These are phyloP conservation scores for Stegodyphus dumicola DNA, from an alignment of 1,140 invertebrate genomes.

Conservation along the genomic window DNA sequence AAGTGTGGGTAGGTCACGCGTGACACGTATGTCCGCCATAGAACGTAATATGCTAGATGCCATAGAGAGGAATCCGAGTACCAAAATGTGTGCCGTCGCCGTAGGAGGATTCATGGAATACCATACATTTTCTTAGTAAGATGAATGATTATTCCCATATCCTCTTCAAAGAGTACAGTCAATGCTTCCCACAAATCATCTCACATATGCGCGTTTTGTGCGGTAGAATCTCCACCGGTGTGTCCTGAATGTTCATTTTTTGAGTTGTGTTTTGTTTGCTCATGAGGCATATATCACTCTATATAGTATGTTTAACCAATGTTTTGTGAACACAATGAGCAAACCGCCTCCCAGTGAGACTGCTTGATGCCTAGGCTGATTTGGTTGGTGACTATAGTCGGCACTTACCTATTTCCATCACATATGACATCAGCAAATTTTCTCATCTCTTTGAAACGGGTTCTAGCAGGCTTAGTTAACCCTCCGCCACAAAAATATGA, in stretches of 20 bases:
- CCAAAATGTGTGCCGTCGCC: background rate
- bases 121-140: background rate
- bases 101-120: background rate
- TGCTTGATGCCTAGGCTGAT: too few relatives aligned
- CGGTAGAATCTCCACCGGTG: background rate
- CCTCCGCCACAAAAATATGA: too few relatives aligned
- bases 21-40: background rate
- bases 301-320: too few relatives aligned
- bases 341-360: too few relatives aligned
- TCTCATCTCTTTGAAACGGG: too few relatives aligned
- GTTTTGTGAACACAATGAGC: too few relatives aligned
- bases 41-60: slow-evolving; percentile 5
- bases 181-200: background rate
- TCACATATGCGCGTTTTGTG: background rate
- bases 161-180: background rate
- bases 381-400: too few relatives aligned
- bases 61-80: slow-evolving; percentile 14
- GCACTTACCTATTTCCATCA: too few relatives aligned
- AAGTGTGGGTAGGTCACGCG: background rate
- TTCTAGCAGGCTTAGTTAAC: too few relatives aligned
- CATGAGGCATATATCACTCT: too few relatives aligned
- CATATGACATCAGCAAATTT: too few relatives aligned
- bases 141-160: background rate
- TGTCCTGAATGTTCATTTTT: background rate
- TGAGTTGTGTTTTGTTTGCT: too few relatives aligned